phyloP scores from a whole-genome alignment of 1,140 invertebrate genomes.

The Microplitis mediator region DNA sequence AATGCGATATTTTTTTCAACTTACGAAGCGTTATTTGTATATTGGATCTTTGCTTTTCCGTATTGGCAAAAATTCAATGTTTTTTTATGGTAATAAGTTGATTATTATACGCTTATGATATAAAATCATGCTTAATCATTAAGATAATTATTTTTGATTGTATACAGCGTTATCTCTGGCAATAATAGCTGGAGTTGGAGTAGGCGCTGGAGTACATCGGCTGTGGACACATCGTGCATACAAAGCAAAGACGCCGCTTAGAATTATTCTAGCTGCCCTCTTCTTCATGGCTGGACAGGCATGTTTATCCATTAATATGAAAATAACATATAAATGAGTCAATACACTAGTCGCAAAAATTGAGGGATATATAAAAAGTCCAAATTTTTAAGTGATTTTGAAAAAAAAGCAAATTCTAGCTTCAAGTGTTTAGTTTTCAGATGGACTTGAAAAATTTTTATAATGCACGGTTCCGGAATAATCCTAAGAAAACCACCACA shows the following conservation, averaged over 20 bases:
- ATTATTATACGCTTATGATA: neutral
- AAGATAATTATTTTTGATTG: too few relatives aligned
- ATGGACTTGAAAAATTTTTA: too few relatives aligned
- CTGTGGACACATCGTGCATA: conserved; percentile 84
- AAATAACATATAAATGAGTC: neutral
- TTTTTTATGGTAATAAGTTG: neutral
- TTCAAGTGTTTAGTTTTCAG: too few relatives aligned
- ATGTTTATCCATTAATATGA: conserved; percentile 31
- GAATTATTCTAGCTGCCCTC: conserved; percentile 71
- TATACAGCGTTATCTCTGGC: too few relatives aligned
- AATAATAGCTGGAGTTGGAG: conserved; percentile 12
- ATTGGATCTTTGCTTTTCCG: conserved; percentile 14
- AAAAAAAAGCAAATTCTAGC: too few relatives aligned
- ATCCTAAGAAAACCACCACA: too few relatives aligned
- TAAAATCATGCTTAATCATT: neutral
- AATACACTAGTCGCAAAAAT: too few relatives aligned
- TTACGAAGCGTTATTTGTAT: neutral
- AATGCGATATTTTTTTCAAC: neutral
- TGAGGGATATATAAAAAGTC: too few relatives aligned
- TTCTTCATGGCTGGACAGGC: conserved; percentile 79
- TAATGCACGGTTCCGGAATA: too few relatives aligned
- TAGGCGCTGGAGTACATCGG: conserved; percentile 72
- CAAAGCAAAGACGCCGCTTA: conserved; percentile 78
- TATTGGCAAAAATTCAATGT: conserved; percentile 5
- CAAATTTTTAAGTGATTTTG: too few relatives aligned